These are phyloP conservation scores for Hyles vespertilio DNA, from an alignment of 1,140 invertebrate species.

Conservation along the genomic window DNA sequence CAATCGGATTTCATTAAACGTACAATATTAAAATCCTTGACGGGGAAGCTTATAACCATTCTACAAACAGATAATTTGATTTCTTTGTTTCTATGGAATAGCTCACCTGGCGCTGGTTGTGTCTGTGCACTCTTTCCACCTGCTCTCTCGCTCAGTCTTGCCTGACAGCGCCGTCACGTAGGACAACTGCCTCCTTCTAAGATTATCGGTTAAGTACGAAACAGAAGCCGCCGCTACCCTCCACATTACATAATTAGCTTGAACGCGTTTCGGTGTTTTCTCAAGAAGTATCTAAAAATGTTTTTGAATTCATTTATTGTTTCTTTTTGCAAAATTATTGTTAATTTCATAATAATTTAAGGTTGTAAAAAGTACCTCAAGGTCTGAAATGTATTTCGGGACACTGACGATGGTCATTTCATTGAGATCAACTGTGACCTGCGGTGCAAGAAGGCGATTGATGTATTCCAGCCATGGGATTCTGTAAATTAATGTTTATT, in stretches of 20 bases:
- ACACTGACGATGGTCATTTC: conserved; percentile 90
- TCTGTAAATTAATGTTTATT: conserved; percentile 35
- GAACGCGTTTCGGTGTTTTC: conserved; percentile 71
- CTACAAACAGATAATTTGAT: too few relatives aligned
- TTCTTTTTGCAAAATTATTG: background rate
- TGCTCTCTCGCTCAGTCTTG: conserved; percentile 82
- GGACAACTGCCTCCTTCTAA: conserved; percentile 82
- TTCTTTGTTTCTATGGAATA: too few relatives aligned
- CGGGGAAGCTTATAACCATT: too few relatives aligned
- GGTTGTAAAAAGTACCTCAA: conserved; percentile 72
- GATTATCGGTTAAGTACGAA: conserved; percentile 84
- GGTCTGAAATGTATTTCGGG: conserved; percentile 83
- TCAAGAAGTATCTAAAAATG: conserved; percentile 63
- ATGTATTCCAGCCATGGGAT: conserved; percentile 90
- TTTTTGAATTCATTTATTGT: conserved; percentile 1
- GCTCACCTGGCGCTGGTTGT: conserved; percentile 81
- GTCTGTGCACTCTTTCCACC: conserved; percentile 92
- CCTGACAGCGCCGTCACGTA: conserved; percentile 86
- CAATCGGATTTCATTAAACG: too few relatives aligned
- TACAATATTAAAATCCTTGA: too few relatives aligned
- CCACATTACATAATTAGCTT: conserved; percentile 91
- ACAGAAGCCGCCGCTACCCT: conserved; percentile 83
- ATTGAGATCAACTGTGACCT: conserved; percentile 78
- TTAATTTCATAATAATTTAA: background rate
- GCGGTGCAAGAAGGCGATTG: conserved; percentile 82